phyloP scores from a whole-genome alignment of 1,140 invertebrate genomes.

The Leptinotarsa undecemlineata region DNA sequence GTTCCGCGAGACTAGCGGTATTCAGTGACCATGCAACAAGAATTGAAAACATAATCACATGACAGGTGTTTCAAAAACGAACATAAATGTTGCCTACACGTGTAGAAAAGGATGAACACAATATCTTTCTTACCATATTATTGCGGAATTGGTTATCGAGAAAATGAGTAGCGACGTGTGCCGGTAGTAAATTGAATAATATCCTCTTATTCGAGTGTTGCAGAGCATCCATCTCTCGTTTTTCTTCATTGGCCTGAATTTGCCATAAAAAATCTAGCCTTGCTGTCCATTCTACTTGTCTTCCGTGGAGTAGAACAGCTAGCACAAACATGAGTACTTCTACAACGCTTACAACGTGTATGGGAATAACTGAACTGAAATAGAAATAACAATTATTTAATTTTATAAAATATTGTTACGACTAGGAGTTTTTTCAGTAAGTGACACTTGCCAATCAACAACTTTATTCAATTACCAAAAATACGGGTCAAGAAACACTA shows the following conservation, averaged over 20 bases:
- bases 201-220: conserved; percentile 86
- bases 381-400: too few species aligned
- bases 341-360: conserved; percentile 67
- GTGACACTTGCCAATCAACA: too few species aligned
- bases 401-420: too few species aligned
- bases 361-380: conserved; percentile 62
- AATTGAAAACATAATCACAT: conserved; percentile 18
- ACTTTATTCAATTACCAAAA: too few species aligned
- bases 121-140: conserved; percentile 71
- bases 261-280: conserved; percentile 87
- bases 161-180: conserved; percentile 92
- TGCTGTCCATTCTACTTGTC: conserved; percentile 85
- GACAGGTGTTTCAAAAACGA: conserved; percentile 30
- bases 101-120: conserved; percentile 13
- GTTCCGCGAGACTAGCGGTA: too few species aligned
- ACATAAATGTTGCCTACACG: conserved; percentile 47
- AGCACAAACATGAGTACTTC: conserved; percentile 81
- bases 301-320: conserved; percentile 78
- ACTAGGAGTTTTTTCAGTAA: not conserved
- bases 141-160: conserved; percentile 85
- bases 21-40: not conserved
- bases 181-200: conserved; percentile 89
- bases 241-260: conserved; percentile 84
- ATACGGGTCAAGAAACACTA: too few species aligned
- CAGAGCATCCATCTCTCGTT: conserved; percentile 88